Percentiles rank a stretch among this genome's conserved stretches.
Evolutionary conservation across 1,140 invertebrate genomes (phyloP).

Genomic region (Thrips palmi): DNA sequence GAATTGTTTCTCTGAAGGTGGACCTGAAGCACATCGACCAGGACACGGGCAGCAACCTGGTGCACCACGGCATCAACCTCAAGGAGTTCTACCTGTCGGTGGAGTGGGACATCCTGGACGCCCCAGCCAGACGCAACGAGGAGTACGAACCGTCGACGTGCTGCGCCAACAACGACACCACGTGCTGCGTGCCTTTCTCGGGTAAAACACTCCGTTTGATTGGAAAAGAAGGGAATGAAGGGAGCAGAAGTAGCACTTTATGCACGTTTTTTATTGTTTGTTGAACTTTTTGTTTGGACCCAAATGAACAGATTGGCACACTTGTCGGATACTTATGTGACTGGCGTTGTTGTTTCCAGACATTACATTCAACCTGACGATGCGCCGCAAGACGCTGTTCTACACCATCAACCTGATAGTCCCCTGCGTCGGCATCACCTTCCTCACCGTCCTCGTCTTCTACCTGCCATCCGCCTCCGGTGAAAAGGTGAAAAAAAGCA

Average conservation of each 20-base stretch:
- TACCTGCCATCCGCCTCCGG: slow-evolving; percentile 90
- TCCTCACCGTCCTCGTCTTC: slow-evolving; percentile 87
- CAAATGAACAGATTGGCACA: background rate
- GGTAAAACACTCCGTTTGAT: slow-evolving; percentile 27
- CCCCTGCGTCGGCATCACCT: slow-evolving; percentile 79
- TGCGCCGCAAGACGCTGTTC: slow-evolving; percentile 79
- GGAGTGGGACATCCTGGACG: slow-evolving; percentile 88
- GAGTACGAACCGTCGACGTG: slow-evolving; percentile 85
- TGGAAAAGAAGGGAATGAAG: background rate
- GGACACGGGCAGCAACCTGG: slow-evolving; percentile 50
- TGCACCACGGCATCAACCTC: slow-evolving; percentile 69
- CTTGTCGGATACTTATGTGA: background rate
- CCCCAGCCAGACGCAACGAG: slow-evolving; percentile 71
- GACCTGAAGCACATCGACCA: slow-evolving; percentile 73
- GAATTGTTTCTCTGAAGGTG: slow-evolving; percentile 37
- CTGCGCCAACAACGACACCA: too few relatives aligned
- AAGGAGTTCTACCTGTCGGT: slow-evolving; percentile 84
- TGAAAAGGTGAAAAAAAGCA: slow-evolving; percentile 51
- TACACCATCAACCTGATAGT: slow-evolving; percentile 85
- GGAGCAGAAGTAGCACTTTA: background rate
- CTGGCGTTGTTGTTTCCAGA: slow-evolving; percentile 36
- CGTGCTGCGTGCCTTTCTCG: slow-evolving; percentile 64
- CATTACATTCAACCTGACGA: slow-evolving; percentile 91
- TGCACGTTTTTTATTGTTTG: too few relatives aligned
- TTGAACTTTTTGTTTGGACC: background rate